Conservation (phyloP, 2,113 vertebrate genomes). For the Notothenia rossii region DNA sequence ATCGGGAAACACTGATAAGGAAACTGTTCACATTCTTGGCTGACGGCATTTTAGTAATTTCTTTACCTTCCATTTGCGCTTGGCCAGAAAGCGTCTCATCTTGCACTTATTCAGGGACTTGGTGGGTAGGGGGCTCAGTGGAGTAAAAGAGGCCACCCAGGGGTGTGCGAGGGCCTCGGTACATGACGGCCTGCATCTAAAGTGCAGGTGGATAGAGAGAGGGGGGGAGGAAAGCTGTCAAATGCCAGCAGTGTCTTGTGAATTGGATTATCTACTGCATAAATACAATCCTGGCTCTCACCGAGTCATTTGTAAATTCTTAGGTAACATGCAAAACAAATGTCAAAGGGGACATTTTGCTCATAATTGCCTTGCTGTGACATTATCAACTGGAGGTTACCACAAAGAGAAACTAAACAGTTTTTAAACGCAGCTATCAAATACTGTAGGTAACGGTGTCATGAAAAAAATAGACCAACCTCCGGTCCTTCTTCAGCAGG, state of each 20-base stretch:
- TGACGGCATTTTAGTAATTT: neutral
- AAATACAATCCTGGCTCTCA: neutral
- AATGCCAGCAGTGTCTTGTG: neutral
- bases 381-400: neutral
- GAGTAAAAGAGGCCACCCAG: slow-evolving; percentile 85
- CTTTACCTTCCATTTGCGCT: slow-evolving; percentile 89
- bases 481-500: slow-evolving; percentile 85
- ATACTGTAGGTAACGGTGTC: neutral
- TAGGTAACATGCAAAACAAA: neutral
- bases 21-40: neutral
- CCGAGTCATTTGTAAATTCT: neutral
- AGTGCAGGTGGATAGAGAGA: neutral
- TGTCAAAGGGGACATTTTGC: neutral
- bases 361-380: neutral
- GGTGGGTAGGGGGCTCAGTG: slow-evolving; percentile 63
- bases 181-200: slow-evolving; percentile 85
- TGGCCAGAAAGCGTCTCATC: slow-evolving; percentile 87
- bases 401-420: neutral
- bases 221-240: slow-evolving; percentile 8
- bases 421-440: neutral
- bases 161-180: slow-evolving; percentile 83
- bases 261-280: neutral
- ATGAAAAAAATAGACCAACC: slow-evolving; percentile 65
- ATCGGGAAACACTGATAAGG: neutral
- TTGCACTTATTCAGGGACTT: slow-evolving; percentile 87